These are phyloP conservation scores for Hystrix brachyura DNA, from an alignment of 2,113 vertebrate genomes.

Conservation along the genomic window DNA sequence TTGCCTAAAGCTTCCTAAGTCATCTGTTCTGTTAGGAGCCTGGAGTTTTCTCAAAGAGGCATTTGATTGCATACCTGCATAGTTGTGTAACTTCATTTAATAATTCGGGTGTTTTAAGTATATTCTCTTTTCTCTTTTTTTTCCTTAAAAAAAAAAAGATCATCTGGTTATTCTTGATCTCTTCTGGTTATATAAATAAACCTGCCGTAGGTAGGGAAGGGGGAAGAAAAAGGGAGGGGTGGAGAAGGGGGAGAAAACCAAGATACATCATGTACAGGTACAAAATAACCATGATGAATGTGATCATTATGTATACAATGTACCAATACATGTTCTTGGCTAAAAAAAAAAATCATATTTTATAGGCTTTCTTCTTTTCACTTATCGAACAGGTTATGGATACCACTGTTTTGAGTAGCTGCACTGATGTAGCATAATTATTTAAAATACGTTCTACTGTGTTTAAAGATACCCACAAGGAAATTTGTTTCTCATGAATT, in stretches of 20 bases:
- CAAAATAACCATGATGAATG: too few relatives aligned
- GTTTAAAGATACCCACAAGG: neutral
- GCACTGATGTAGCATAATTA: neutral
- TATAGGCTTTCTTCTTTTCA: constrained; percentile 26
- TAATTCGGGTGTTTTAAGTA: constrained; percentile 43
- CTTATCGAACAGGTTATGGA: neutral
- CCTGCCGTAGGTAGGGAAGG: too few relatives aligned
- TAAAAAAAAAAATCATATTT: neutral
- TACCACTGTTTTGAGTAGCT: neutral
- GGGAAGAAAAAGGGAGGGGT: too few relatives aligned
- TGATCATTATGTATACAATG: too few relatives aligned
- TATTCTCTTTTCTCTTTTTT: neutral
- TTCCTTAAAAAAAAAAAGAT: neutral
- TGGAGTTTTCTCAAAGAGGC: neutral
- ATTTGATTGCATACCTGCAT: neutral
- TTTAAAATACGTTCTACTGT: constrained; percentile 16
- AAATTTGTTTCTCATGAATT: neutral
- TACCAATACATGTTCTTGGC: too few relatives aligned
- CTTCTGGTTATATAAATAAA: too few relatives aligned
- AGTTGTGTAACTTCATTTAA: constrained; percentile 35
- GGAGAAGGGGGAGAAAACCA: too few relatives aligned
- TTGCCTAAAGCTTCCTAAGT: constrained; percentile 54
- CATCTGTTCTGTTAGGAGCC: constrained; percentile 46
- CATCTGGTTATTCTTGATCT: too few relatives aligned
- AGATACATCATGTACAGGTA: too few relatives aligned